These are phyloP conservation scores for Asobara japonica DNA, from an alignment of 1,140 invertebrate genomes.

Conservation along the genomic window DNA sequence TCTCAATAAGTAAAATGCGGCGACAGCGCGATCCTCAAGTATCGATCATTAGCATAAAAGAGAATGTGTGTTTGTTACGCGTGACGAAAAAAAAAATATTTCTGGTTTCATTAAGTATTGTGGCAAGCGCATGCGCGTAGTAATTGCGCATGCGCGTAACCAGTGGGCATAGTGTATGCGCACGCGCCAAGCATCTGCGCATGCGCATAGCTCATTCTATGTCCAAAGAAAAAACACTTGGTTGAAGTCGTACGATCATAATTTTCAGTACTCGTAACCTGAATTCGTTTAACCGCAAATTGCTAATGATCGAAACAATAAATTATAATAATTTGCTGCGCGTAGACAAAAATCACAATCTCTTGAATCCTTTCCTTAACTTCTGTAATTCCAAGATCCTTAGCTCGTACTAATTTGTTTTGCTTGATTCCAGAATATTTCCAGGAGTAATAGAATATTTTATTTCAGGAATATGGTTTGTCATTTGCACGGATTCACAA, in stretches of 20 bases:
- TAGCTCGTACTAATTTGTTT: slow-evolving; percentile 52
- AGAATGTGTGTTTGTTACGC: no score
- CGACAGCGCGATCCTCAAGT: slow-evolving; percentile 46
- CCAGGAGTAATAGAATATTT: slow-evolving; percentile 55
- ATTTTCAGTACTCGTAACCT: no score
- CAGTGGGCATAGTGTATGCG: no score
- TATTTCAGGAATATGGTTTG: slow-evolving; percentile 55
- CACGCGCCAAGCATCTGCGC: no score
- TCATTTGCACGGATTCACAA: background rate
- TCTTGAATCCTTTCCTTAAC: slow-evolving; percentile 39
- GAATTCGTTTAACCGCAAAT: no score
- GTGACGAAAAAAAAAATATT: no score
- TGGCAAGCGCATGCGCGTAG: background rate
- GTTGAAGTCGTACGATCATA: no score
- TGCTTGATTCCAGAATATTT: slow-evolving; percentile 56
- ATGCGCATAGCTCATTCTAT: no score
- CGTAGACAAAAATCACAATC: slow-evolving; percentile 7
- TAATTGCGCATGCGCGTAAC: no score
- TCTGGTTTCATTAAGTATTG: background rate
- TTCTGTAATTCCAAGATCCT: slow-evolving; percentile 20
- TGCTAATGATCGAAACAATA: slow-evolving; percentile 3
- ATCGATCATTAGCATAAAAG: background rate
- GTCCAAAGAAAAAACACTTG: no score
- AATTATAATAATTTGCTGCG: background rate
- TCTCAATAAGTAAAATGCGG: slow-evolving; percentile 58